Percentiles rank a stretch among this genome's conserved stretches.
These are phyloP conservation scores for Epinephelus coioides DNA, from an alignment of 2,797 vertebrate species.

Conservation along the genomic window DNA sequence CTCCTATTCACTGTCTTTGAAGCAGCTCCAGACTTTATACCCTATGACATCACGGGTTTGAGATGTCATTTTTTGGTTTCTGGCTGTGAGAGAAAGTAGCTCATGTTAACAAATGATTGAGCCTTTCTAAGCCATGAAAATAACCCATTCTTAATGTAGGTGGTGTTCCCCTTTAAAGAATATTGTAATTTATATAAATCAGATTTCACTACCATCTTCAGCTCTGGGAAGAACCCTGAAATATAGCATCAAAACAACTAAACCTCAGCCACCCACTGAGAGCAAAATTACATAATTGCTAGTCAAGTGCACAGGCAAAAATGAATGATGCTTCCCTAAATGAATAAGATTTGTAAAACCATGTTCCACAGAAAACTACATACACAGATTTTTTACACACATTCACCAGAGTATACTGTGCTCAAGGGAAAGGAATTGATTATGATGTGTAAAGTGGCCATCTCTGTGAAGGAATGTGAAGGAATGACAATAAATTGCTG, in stretches of 20 bases:
- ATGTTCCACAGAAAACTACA: conserved; percentile 11
- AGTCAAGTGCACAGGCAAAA: conserved; percentile 36
- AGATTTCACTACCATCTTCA: conserved; percentile 21
- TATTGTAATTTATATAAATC: conserved; percentile 11
- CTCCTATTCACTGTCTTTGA: too few species aligned
- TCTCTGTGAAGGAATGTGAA: conserved; percentile 71
- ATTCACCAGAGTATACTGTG: not conserved
- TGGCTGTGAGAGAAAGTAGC: too few species aligned
- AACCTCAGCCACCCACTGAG: conserved; percentile 52
- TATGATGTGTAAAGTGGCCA: conserved; percentile 41
- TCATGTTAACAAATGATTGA: too few species aligned
- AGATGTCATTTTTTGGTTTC: too few species aligned
- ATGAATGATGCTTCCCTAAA: conserved; percentile 28
- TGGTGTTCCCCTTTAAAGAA: not conserved
- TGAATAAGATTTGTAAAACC: conserved; percentile 49
- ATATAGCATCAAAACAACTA: conserved; percentile 39
- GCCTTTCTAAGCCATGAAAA: too few species aligned
- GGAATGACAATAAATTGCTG: conserved; percentile 77
- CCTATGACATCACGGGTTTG: too few species aligned
- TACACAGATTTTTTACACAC: conserved; percentile 14
- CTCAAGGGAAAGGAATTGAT: conserved; percentile 36
- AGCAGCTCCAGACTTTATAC: too few species aligned
- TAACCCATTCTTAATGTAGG: too few species aligned
- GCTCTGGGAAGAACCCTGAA: conserved; percentile 23
- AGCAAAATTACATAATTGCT: conserved; percentile 50